Conservation (phyloP, 2,797 vertebrate species). For the Diplodus puntazzo region DNA sequence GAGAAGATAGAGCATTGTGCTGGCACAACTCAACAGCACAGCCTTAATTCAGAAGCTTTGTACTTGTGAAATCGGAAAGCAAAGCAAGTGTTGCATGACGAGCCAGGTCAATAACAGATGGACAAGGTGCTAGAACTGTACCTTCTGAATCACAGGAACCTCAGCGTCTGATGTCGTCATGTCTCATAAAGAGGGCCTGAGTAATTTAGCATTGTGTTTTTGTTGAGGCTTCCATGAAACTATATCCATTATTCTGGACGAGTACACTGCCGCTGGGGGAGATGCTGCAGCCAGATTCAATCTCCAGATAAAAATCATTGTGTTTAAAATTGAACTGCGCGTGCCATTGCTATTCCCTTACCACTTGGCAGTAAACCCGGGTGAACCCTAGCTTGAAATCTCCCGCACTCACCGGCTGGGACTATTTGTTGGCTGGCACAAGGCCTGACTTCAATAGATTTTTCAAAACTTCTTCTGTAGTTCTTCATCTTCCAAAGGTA, state of each 20-base stretch:
- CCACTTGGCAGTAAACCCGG: conserved; percentile 70
- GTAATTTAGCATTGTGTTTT: conserved; percentile 75
- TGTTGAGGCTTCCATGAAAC: conserved; percentile 70
- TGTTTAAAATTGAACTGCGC: conserved; percentile 72
- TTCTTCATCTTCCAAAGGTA: conserved; percentile 50
- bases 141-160: conserved; percentile 41
- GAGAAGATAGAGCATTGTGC: conserved; percentile 19
- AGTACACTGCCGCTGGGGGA: conserved; percentile 68
- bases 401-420: conserved; percentile 47
- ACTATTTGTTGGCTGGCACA: conserved; percentile 66
- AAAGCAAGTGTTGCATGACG: conserved; percentile 23
- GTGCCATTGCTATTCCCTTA: conserved; percentile 67
- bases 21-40: conserved; percentile 16
- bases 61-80: conserved; percentile 29
- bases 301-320: conserved; percentile 76
- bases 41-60: conserved; percentile 35
- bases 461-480: conserved; percentile 39
- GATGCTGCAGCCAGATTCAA: conserved; percentile 77
- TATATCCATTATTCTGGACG: conserved; percentile 73
- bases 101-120: conserved; percentile 42
- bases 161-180: conserved; percentile 47
- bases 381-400: conserved; percentile 72
- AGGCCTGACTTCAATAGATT: conserved; percentile 57
- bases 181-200: conserved; percentile 61
- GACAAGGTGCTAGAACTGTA: conserved; percentile 28